Evolutionary conservation across 2,888 invertebrate species (phyloP).

Genomic region (Drosophila neoperkinsi): DNA sequence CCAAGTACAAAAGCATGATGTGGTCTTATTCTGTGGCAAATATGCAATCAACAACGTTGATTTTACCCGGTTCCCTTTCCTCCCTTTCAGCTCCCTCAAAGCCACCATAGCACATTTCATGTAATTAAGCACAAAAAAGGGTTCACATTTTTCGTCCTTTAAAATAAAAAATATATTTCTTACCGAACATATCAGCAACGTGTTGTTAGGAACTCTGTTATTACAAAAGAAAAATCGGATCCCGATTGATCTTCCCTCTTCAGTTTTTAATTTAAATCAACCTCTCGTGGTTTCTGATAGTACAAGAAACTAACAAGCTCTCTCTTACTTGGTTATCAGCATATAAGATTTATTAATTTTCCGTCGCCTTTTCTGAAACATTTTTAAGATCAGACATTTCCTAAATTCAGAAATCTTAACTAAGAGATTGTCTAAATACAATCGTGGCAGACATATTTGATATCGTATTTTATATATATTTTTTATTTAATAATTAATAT

Average conservation of each 20-base stretch:
- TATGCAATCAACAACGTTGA: slow-evolving; percentile 33
- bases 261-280: too few species aligned
- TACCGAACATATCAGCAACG: background rate
- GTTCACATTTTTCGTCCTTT: background rate
- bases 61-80: background rate
- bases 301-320: too few species aligned
- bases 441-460: too few species aligned
- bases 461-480: too few species aligned
- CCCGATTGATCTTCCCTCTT: background rate
- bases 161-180: background rate
- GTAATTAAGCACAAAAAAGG: slow-evolving; percentile 37
- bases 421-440: too few species aligned
- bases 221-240: background rate
- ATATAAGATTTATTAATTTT: too few species aligned
- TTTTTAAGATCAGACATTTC: too few species aligned
- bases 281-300: too few species aligned
- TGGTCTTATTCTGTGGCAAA: slow-evolving; percentile 44
- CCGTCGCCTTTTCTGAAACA: too few species aligned
- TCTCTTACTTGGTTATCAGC: too few species aligned
- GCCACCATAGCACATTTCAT: slow-evolving; percentile 17
- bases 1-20: slow-evolving; percentile 39
- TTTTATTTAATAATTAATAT: background rate
- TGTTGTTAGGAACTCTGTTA: background rate
- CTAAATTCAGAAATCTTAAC: too few species aligned
- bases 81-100: slow-evolving; percentile 1